Evolutionary conservation across 2,113 vertebrate genomes (phyloP), one percentile per base, ranked within the genome.

Genomic region (Cephalopterus ornatus): DNA sequence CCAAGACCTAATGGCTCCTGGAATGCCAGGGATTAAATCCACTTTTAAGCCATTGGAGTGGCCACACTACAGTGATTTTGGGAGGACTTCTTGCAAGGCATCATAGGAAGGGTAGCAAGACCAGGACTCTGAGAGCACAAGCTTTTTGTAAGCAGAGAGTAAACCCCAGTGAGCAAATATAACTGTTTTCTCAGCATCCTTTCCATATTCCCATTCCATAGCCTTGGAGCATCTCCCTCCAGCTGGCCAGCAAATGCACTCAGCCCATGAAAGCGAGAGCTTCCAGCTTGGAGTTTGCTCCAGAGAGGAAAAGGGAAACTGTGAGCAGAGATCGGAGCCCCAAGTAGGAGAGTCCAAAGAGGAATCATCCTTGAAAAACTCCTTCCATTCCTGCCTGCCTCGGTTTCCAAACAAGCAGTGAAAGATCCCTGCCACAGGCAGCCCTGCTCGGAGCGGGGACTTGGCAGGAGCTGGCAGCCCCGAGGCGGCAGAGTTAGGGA

Each of bases 301-400:
- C 96, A 96, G 92, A 80, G 86, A 96, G 92, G 96, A 98, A 96
- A 94, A 74, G 72, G 92, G 97, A 97, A 97, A 95, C 95, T 97
- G 92, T 97, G 95, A 97, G 97, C 94, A 95, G 95, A 92, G 96
- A 92, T 91, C n/a, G 11, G 93, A 98, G 89, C 96, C 95, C 94
- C 95, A 82, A 94, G 75, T 9, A 91, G 88, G 92, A 96, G 95
- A 95, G 87, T 97, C 95, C 92, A 93, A 86, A 70, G 93, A 97
- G 91, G 91, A 95, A 65, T 95, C 96, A 86, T 47, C 97, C 97
- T 93, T 95, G 92, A 97, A 97, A 96, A 96, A 89, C 89, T 97
- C 63, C 97, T 98, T 98, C 97, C 98, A 97, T 97, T 93, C 94
- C 92, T 94, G 93, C 90, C 93, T 96, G 95, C 94, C 95, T 96